Conservation (phyloP, 2,113 vertebrate genomes). For the Dendrocopos noguchii region DNA sequence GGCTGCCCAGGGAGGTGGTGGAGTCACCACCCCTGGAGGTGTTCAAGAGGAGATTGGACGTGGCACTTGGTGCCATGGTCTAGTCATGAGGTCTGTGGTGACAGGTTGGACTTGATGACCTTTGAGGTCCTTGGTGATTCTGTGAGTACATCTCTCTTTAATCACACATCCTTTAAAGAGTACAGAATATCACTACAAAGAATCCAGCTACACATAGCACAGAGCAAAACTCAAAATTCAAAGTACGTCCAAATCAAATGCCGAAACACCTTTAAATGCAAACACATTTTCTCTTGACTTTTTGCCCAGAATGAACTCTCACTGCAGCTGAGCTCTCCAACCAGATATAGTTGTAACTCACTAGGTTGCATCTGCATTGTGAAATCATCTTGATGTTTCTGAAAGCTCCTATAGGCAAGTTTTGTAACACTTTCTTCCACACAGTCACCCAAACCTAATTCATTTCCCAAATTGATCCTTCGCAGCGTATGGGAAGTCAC, state of each 20-base stretch:
- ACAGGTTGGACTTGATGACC: too few relatives aligned
- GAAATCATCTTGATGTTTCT: background rate
- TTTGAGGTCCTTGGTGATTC: too few relatives aligned
- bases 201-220: background rate
- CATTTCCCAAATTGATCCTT: background rate
- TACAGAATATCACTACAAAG: background rate
- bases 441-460: background rate
- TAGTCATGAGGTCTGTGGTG: too few relatives aligned
- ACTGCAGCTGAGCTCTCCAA: background rate
- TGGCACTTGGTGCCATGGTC: too few relatives aligned
- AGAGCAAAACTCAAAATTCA: background rate
- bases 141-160: background rate
- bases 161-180: background rate
- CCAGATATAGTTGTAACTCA: background rate
- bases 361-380: background rate
- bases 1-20: too few relatives aligned
- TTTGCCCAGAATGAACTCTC: background rate
- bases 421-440: background rate
- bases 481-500: background rate
- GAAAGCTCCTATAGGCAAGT: background rate
- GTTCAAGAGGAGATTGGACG: too few relatives aligned
- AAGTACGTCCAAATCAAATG: background rate
- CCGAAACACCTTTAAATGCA: background rate
- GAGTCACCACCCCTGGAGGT: too few relatives aligned
- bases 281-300: background rate